phyloP scores from a whole-genome alignment of 2,888 invertebrate genomes.

The Apamea sordens region DNA sequence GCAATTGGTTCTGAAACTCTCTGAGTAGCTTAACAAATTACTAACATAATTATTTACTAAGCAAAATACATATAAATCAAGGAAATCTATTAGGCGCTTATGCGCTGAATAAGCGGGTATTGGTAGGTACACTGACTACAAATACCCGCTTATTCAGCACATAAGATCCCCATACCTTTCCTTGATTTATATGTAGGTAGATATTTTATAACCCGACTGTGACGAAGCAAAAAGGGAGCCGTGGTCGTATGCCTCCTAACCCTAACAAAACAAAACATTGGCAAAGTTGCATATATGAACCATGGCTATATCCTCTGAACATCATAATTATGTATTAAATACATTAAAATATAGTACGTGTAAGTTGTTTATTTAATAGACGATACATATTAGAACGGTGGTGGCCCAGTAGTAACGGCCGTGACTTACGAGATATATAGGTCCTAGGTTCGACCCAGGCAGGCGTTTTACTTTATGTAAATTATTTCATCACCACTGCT shows the following conservation, averaged over 20 bases:
- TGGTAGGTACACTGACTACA: background rate
- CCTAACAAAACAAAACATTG: background rate
- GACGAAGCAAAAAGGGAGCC: background rate
- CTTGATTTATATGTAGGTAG: background rate
- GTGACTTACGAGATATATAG: too few relatives aligned
- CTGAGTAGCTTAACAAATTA: constrained; percentile 69
- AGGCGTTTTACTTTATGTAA: too few relatives aligned
- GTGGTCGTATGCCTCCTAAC: background rate
- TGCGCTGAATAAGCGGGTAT: constrained; percentile 29
- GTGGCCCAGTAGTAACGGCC: too few relatives aligned
- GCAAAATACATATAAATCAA: constrained; percentile 66
- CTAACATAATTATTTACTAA: constrained; percentile 66
- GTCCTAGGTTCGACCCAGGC: too few relatives aligned
- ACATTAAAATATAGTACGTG: too few relatives aligned
- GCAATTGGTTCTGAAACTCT: constrained; percentile 70
- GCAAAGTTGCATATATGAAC: background rate
- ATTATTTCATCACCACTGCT: too few relatives aligned
- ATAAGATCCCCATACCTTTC: background rate
- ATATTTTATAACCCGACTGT: background rate
- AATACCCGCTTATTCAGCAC: background rate
- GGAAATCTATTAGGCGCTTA: constrained; percentile 39
- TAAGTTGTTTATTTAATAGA: too few relatives aligned
- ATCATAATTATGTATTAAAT: background rate
- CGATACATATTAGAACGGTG: too few relatives aligned
- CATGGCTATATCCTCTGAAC: background rate